Conservation (phyloP, 2,113 vertebrate genomes). For the Alethe diademata region DNA sequence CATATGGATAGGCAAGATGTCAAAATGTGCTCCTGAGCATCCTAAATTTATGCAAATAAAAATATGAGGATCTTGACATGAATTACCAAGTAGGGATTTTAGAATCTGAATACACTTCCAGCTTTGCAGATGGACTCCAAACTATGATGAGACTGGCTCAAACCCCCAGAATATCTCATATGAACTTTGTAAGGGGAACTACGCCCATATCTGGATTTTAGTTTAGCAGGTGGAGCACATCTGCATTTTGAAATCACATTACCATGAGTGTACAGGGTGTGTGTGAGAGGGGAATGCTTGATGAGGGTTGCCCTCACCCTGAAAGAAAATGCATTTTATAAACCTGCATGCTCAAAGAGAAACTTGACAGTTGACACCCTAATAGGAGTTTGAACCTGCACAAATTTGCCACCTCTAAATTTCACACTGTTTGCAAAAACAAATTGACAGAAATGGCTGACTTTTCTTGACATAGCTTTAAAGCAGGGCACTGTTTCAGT, state of each 20-base stretch:
- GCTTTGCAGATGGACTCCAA: not conserved
- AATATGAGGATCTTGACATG: not conserved
- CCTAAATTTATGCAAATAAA: not conserved
- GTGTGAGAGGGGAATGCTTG: not conserved
- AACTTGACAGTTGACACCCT: constrained; percentile 56
- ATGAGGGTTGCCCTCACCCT: constrained; percentile 17
- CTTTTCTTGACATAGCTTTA: not conserved
- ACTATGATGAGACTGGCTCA: not conserved
- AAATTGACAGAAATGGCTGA: not conserved
- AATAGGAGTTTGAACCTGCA: constrained; percentile 44
- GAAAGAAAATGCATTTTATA: constrained; percentile 55
- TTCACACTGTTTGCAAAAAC: not conserved
- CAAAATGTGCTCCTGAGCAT: not conserved
- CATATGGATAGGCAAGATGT: not conserved
- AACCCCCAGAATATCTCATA: not conserved
- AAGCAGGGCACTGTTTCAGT: not conserved
- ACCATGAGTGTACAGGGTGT: not conserved
- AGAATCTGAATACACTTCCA: not conserved
- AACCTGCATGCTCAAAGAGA: constrained; percentile 12
- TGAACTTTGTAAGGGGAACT: not conserved
- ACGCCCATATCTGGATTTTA: not conserved
- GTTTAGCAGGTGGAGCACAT: constrained; percentile 22
- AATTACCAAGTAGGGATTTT: not conserved
- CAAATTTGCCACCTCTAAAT: not conserved
- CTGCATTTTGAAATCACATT: constrained; percentile 51